Percentiles rank a stretch among this genome's conserved stretches.
These are phyloP conservation scores for Cichladusa arquata DNA, from an alignment of 2,113 vertebrate genomes.

Conservation along the genomic window DNA sequence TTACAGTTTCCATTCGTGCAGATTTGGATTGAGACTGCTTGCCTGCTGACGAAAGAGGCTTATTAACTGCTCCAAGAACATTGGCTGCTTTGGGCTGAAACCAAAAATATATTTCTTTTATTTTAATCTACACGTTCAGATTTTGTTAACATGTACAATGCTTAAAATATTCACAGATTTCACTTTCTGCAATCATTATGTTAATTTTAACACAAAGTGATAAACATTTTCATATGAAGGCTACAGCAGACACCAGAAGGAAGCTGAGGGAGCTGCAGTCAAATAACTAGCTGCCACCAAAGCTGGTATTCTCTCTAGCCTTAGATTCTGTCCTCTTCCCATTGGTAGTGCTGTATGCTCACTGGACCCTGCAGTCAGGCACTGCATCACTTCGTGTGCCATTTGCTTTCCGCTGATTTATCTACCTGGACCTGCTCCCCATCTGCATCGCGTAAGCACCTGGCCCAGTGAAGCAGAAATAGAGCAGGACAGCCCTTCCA, in stretches of 20 bases:
- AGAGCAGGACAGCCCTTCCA: not conserved
- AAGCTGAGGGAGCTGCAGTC: not conserved
- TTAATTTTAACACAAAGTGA: not conserved
- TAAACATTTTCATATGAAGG: not conserved
- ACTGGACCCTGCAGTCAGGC: not conserved
- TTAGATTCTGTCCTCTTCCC: not conserved
- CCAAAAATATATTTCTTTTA: conserved; percentile 63
- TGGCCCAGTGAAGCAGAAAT: not conserved
- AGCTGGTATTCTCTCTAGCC: not conserved
- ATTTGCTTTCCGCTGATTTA: not conserved
- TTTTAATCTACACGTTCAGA: conserved; percentile 37
- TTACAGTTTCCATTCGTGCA: conserved; percentile 96
- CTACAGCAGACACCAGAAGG: not conserved
- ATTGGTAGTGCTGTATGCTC: not conserved
- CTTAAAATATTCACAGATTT: conserved; percentile 6
- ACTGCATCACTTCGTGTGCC: not conserved
- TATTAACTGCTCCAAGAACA: conserved; percentile 96
- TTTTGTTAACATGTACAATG: conserved; percentile 23
- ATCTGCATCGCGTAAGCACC: not conserved
- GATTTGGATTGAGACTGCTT: conserved; percentile 95
- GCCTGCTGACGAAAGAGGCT: conserved; percentile 93
- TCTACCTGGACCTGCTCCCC: not conserved
- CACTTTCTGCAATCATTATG: not conserved
- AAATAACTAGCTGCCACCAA: not conserved
- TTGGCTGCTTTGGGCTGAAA: conserved; percentile 95